Base-by-base conservation (phyloP, 2,888 invertebrate genomes). In the Minunthozetes semirufus region DNA sequence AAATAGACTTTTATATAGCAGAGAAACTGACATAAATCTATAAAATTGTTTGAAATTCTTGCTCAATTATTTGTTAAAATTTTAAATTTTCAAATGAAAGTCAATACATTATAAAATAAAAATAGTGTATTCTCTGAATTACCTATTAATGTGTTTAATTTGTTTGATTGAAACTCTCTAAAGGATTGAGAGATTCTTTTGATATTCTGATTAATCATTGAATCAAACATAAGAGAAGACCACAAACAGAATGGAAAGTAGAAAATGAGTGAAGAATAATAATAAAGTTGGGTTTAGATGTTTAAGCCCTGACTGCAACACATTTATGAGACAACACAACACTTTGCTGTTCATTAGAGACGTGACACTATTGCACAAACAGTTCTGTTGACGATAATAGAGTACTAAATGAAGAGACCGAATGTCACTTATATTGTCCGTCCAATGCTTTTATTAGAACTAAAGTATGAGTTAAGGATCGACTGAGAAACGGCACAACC, bases 301-400 rank as follows among this genome's bases (percentile, higher is more conserved):
- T 13, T 56, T 25, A 56, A 22, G n/a, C n/a, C 19, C 25, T 22
- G 33, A 33, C 17, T 63, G 13, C 22, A 63, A 56, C 22, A 63
- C 63, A 63, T 33, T 63, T 33, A 27, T 33, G 33, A 19, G 27
- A 63, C 63, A 27, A 63, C 63, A 29, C 42, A 42, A 42, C 42
- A 42, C 42, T 42, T 42, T 42, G 42, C 8, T 63, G 63, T 63
- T 63, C 63, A 63, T 63, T 63, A 63, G 13, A 13, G 33, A 63
- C 63, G 63, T 63, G 63, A 63, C 29, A 8, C 63, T 63, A 63
- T 63, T 63, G 33, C 63, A 63, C 29, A 63, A 63, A 13, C 27
- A 38, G 29, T 19, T 63, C 1, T 15, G 15, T 4, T 38, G 56
- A 13, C 25, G 11, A 19, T 56, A 56, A 56, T 22, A 33, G 38